These are phyloP conservation scores for Zygaena filipendulae DNA, from an alignment of 2,888 invertebrate genomes.

Conservation along the genomic window DNA sequence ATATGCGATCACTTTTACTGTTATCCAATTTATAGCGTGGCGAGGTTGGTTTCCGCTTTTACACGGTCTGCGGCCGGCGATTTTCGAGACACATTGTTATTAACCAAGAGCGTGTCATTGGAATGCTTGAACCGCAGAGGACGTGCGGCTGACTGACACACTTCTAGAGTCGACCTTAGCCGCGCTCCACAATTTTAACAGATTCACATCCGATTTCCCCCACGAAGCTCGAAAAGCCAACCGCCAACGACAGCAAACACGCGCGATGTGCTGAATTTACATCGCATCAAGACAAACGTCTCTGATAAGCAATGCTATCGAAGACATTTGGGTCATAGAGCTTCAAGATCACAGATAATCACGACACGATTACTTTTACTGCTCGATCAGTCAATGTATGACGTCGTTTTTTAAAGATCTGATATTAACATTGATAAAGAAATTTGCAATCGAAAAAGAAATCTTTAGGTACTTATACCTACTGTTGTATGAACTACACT, in stretches of 20 bases:
- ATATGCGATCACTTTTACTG: constrained; percentile 66
- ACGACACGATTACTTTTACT: constrained; percentile 43
- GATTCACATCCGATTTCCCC: constrained; percentile 18
- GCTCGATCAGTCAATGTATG: constrained; percentile 47
- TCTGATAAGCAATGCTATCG: no score
- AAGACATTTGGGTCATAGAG: constrained; percentile 50
- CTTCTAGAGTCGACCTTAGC: no score
- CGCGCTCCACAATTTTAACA: no score
- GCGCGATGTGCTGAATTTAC: no score
- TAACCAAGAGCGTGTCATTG: constrained; percentile 44
- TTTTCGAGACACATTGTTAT: constrained; percentile 47
- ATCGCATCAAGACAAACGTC: no score
- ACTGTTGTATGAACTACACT: no score
- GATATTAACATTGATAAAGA: no score
- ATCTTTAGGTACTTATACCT: no score
- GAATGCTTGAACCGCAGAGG: constrained; percentile 34
- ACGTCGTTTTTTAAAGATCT: no score
- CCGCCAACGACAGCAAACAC: no score
- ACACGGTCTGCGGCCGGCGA: constrained; percentile 55
- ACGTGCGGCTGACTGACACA: constrained; percentile 52
- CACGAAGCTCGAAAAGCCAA: no score
- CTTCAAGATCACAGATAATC: constrained; percentile 42
- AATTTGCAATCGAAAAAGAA: no score
- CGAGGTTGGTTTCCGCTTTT: constrained; percentile 61
- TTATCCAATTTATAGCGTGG: constrained; percentile 64